Evolutionary conservation across 2,888 invertebrate genomes (phyloP).

Genomic region (Nomada hirtipes): DNA sequence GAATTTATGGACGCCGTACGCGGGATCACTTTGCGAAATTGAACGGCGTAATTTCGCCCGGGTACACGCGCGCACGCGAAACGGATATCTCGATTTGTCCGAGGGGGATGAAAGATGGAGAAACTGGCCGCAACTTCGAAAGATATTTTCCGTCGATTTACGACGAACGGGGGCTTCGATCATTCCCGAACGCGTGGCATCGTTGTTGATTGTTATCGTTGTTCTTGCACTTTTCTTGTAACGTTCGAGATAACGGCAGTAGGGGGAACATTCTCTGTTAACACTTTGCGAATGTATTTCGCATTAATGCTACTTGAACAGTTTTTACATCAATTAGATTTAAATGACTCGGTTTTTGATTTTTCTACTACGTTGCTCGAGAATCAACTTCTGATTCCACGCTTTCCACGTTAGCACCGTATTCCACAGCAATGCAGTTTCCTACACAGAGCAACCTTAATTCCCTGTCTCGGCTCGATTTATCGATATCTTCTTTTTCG

Average conservation of each 20-base stretch:
- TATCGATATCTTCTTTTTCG: constrained; percentile 46
- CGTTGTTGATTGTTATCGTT: too few species aligned
- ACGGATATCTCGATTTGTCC: neutral
- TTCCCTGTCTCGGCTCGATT: constrained; percentile 37
- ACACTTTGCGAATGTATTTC: too few species aligned
- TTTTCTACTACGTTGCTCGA: neutral
- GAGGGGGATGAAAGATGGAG: constrained; percentile 22
- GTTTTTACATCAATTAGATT: too few species aligned
- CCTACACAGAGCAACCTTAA: neutral
- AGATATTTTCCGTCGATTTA: constrained; percentile 62
- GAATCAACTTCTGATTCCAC: neutral
- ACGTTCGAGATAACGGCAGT: too few species aligned
- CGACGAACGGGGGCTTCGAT: neutral
- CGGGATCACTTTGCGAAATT: constrained; percentile 74
- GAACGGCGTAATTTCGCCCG: constrained; percentile 70
- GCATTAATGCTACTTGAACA: too few species aligned
- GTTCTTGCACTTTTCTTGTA: too few species aligned
- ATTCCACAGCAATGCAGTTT: neutral
- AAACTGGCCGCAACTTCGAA: constrained; percentile 35
- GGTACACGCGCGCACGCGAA: constrained; percentile 33
- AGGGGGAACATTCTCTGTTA: too few species aligned
- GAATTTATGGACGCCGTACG: constrained; percentile 68
- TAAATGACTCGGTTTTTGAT: too few species aligned
- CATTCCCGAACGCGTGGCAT: too few species aligned
- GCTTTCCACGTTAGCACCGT: neutral